Percentiles rank a stretch among this genome's conserved stretches.
These are phyloP conservation scores for Sympetrum striolatum DNA, from an alignment of 2,888 invertebrate species.

Conservation along the genomic window DNA sequence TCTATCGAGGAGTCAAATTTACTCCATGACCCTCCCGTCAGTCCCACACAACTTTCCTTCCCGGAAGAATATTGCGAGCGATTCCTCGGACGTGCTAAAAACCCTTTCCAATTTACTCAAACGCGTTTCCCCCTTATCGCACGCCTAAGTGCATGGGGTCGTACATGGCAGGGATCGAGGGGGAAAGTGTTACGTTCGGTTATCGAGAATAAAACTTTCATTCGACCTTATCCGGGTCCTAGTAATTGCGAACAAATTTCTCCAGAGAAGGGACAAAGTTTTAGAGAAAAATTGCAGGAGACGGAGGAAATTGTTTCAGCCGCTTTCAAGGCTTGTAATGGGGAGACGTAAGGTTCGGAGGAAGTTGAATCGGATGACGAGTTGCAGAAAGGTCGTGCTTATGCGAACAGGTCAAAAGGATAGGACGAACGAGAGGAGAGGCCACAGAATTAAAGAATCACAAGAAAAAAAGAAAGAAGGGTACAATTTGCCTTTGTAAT, in stretches of 20 bases:
- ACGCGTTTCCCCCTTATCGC: neutral
- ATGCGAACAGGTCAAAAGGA: no score
- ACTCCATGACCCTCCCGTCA: neutral
- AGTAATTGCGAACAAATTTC: neutral
- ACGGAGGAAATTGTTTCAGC: slow-evolving; percentile 11
- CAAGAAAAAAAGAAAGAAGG: neutral
- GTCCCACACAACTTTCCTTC: neutral
- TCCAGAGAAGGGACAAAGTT: neutral
- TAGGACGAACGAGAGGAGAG: neutral
- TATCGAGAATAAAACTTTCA: neutral
- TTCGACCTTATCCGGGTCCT: neutral
- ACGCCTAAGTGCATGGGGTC: neutral
- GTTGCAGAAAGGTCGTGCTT: neutral
- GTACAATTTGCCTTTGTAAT: no score
- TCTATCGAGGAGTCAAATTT: neutral
- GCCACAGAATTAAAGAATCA: neutral
- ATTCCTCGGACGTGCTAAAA: neutral
- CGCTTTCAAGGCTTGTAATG: neutral
- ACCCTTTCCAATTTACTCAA: neutral
- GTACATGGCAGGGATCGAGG: neutral
- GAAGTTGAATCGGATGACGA: neutral
- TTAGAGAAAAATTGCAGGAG: neutral
- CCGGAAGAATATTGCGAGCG: neutral
- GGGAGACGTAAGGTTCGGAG: no score
- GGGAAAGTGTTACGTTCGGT: slow-evolving; percentile 1